Conservation (phyloP, 64 coral and sea anemone species). For the Montipora capricornis region DNA sequence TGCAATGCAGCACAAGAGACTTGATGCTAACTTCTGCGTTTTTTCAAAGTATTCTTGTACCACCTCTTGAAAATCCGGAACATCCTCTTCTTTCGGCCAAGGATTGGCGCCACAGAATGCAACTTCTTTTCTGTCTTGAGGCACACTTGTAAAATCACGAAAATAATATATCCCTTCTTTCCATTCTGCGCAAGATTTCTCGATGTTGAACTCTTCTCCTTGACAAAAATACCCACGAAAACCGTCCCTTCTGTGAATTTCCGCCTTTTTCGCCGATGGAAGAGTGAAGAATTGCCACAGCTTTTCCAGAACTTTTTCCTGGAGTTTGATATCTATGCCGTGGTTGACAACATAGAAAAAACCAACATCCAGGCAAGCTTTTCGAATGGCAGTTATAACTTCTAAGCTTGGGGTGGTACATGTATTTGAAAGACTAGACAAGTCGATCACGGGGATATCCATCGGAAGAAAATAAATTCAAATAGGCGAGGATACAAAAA, state of each 20-base stretch:
- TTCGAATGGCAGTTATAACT: background rate
- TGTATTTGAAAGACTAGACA: background rate
- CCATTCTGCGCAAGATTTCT: slow-evolving; percentile 61
- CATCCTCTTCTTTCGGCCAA: slow-evolving; percentile 65
- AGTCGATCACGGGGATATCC: slow-evolving; percentile 34
- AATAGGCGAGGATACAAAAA: background rate
- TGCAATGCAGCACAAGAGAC: slow-evolving; percentile 40
- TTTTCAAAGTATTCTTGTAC: slow-evolving; percentile 56
- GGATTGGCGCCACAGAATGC: slow-evolving; percentile 68
- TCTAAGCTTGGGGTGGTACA: background rate
- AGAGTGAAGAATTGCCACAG: slow-evolving; percentile 2
- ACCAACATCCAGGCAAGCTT: slow-evolving; percentile 51
- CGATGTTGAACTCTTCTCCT: slow-evolving; percentile 43
- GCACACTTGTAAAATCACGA: slow-evolving; percentile 49
- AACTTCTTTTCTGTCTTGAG: slow-evolving; percentile 15
- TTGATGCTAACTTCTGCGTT: slow-evolving; percentile 30
- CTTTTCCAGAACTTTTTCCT: background rate
- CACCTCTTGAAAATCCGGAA: slow-evolving; percentile 31
- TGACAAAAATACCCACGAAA: slow-evolving; percentile 74
- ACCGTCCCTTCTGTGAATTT: slow-evolving; percentile 64
- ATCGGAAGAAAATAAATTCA: background rate
- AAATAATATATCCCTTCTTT: slow-evolving; percentile 85
- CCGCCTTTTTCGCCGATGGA: slow-evolving; percentile 63
- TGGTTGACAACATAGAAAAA: slow-evolving; percentile 56
- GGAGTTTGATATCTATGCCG: background rate